Evolutionary conservation across 2,797 vertebrate species (phyloP).

Genomic region (Bovichtus diacanthus): DNA sequence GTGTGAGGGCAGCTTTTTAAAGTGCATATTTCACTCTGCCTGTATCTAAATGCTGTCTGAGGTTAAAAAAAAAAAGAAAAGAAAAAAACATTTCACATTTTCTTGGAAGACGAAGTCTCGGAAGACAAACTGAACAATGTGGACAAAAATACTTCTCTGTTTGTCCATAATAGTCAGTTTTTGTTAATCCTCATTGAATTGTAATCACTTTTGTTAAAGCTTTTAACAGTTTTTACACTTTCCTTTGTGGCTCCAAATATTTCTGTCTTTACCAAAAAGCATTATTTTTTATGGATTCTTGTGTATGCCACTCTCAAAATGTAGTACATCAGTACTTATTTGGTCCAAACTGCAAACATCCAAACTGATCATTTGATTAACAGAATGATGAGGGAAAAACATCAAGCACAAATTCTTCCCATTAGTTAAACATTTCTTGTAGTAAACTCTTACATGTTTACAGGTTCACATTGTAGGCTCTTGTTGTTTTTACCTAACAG

Average conservation of each 20-base stretch:
- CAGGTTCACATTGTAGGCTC: neutral
- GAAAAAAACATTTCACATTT: neutral
- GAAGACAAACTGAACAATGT: slow-evolving; percentile 6
- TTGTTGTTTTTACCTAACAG: neutral
- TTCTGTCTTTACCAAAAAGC: neutral
- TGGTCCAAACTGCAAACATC: neutral
- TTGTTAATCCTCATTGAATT: neutral
- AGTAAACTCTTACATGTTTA: neutral
- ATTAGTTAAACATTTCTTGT: neutral
- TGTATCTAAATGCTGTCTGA: slow-evolving; percentile 11
- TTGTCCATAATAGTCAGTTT: neutral
- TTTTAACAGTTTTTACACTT: neutral
- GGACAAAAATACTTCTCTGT: neutral
- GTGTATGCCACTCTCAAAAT: neutral
- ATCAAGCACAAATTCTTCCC: neutral
- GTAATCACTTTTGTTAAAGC: slow-evolving; percentile 3
- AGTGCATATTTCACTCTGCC: neutral
- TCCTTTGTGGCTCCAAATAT: neutral
- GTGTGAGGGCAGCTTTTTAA: neutral
- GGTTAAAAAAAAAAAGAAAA: no score
- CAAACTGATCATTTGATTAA: neutral
- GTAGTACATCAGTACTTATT: neutral
- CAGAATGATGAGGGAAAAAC: neutral
- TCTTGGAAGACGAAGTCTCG: neutral
- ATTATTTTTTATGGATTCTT: slow-evolving; percentile 2